Evolutionary conservation across 2,797 vertebrate species (phyloP).

Genomic region (Spheniscus humboldti): DNA sequence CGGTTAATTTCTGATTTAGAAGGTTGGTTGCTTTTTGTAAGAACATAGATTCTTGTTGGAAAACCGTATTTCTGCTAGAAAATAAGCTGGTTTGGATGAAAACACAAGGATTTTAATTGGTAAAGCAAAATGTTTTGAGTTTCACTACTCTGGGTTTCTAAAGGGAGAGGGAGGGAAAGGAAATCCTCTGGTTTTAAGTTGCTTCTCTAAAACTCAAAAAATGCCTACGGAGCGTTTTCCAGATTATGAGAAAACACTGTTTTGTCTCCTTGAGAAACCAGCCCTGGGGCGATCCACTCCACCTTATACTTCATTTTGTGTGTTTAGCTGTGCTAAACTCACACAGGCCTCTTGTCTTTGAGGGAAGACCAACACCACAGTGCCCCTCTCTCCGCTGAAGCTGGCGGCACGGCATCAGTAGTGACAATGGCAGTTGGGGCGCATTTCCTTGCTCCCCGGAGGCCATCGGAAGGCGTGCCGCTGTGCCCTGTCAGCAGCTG

Average conservation of each 20-base stretch:
- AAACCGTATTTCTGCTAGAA: not conserved
- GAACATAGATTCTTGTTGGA: not conserved
- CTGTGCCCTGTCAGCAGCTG: not conserved
- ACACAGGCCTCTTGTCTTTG: not conserved
- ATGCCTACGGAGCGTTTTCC: not conserved
- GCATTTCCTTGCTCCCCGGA: not conserved
- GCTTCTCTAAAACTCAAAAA: not conserved
- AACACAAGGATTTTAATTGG: not conserved
- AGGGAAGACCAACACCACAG: not conserved
- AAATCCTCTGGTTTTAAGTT: not conserved
- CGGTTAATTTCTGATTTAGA: not conserved
- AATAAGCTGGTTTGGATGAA: not conserved
- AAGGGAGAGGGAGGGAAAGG: not conserved
- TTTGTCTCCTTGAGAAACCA: not conserved
- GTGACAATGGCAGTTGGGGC: rapidly evolving
- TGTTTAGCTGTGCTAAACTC: rapidly evolving
- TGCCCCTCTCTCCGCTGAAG: not conserved
- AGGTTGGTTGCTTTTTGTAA: not conserved
- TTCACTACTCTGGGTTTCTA: not conserved
- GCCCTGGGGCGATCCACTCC: rapidly evolving
- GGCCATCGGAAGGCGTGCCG: no score
- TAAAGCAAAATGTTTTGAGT: not conserved
- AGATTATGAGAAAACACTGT: not conserved
- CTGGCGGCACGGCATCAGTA: not conserved
- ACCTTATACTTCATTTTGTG: rapidly evolving